A percentile compares a stretch with the other conserved stretches of the same genome.
phyloP scores from a whole-genome alignment of 2,888 invertebrate genomes.

The Gastrophysa polygoni region DNA sequence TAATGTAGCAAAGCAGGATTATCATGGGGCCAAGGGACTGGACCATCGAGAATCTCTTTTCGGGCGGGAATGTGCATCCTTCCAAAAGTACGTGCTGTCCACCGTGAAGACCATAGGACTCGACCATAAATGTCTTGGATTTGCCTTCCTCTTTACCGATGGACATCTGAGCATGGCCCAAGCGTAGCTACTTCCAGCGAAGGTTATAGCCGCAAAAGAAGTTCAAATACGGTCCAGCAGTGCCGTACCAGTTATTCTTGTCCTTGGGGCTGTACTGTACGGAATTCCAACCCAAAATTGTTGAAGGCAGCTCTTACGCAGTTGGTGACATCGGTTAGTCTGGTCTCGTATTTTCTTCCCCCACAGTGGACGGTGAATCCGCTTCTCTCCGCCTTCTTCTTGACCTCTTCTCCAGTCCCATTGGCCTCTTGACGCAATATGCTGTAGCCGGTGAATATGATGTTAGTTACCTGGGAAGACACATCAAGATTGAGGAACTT shows the following conservation, averaged over 20 bases:
- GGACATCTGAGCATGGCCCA: slow-evolving; percentile 30
- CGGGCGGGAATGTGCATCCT: slow-evolving; percentile 35
- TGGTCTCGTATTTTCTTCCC: no score
- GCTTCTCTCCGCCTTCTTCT: no score
- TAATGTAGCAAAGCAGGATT: slow-evolving; percentile 26
- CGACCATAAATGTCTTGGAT: slow-evolving; percentile 13
- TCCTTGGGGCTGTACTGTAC: slow-evolving; percentile 18
- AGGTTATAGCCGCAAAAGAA: slow-evolving; percentile 23
- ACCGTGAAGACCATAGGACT: slow-evolving; percentile 31
- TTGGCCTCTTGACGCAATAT: no score
- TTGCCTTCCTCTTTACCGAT: slow-evolving; percentile 22
- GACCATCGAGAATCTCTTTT: slow-evolving; percentile 36
- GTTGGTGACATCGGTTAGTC: no score
- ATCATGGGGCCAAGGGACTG: slow-evolving; percentile 39
- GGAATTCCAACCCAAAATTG: slow-evolving; percentile 10
- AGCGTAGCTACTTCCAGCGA: slow-evolving; percentile 24
- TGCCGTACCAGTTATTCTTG: slow-evolving; percentile 30
- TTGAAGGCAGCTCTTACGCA: no score
- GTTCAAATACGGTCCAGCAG: slow-evolving; percentile 26
- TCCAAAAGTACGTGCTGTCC: slow-evolving; percentile 34
- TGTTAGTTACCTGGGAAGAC: no score
- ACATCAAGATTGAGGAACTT: no score
- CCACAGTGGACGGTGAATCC: no score
- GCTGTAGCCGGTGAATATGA: no score
- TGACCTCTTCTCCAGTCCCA: no score